phyloP scores from a whole-genome alignment of 2,797 vertebrate genomes.

The Malurus leucopterus region DNA sequence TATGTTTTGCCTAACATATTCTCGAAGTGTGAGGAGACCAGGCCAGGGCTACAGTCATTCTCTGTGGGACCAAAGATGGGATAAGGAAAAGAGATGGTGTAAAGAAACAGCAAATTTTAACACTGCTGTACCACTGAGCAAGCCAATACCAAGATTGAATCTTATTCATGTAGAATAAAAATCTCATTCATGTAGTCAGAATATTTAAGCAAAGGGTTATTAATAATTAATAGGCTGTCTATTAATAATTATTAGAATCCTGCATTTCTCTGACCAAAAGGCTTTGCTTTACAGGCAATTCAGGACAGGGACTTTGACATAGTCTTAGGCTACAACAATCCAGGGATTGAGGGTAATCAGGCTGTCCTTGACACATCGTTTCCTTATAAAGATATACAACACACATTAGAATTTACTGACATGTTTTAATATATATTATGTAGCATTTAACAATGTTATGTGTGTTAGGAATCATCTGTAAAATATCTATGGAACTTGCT shows the following conservation, averaged over 20 bases:
- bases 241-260: background rate
- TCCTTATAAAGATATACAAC: background rate
- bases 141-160: background rate
- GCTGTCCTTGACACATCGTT: background rate
- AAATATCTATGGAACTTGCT: background rate
- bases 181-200: background rate
- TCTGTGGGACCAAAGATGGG: background rate
- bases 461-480: background rate
- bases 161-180: background rate
- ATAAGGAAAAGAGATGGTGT: background rate
- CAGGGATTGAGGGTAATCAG: background rate
- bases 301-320: background rate
- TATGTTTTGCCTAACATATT: background rate
- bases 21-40: background rate
- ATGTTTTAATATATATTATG: background rate
- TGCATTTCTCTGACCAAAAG: background rate
- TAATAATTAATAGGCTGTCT: background rate
- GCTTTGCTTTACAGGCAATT: background rate
- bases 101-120: background rate
- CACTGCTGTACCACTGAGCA: background rate
- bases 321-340: background rate
- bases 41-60: background rate
- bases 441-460: background rate
- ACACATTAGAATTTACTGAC: background rate
- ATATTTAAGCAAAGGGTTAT: background rate